Base-by-base conservation (phyloP, 2,888 invertebrate species). In the Pandemis corylana region DNA sequence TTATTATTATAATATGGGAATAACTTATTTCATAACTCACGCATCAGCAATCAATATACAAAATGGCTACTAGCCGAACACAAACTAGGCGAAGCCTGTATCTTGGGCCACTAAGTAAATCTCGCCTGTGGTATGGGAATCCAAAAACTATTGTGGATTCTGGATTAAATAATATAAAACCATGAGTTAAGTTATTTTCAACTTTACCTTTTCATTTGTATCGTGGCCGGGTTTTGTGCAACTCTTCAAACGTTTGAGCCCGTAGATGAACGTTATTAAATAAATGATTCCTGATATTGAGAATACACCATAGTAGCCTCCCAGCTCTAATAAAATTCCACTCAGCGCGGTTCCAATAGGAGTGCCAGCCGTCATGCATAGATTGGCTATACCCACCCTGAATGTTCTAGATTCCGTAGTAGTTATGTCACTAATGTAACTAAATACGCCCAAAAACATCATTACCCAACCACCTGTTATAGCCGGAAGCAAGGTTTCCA, bases 361-460 rank as follows among this genome's bases (percentile, higher is more conserved):
- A 28, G 95, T 89, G 0, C 96, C 95, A 12, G 95, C 89, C 63
- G 95, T 95, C 81, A 95, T 87, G 83, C 95, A 95, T 15, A 95
- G 87, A 81, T 96, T 96, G 5, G 95, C 92, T 9, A 96, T 88
- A 0, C 96, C 96, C 1, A 96, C 95, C 77, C 96, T 87, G 61
- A 95, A 90, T 0, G 96, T 96, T 76, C 96, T 93, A 0, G 90
- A 90, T 77, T 95, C 89, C 36, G 92, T 89, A 74, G 89, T 90
- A 0, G 96, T 95, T 7, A 96, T 93, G 66, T 96, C 95, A 81
- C 96, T 95, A 6, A 96, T 93, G 80, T 96, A 96, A 79, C 95
- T 95, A 85, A 96, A 95, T 69, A 96, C 92, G n/a, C 95, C 95
- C 76, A 95, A 87, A 67, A 92, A 95, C 73, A 95, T 90, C 81